phyloP scores from a whole-genome alignment of 2,888 invertebrate genomes.

The Phytoseiulus persimilis region DNA sequence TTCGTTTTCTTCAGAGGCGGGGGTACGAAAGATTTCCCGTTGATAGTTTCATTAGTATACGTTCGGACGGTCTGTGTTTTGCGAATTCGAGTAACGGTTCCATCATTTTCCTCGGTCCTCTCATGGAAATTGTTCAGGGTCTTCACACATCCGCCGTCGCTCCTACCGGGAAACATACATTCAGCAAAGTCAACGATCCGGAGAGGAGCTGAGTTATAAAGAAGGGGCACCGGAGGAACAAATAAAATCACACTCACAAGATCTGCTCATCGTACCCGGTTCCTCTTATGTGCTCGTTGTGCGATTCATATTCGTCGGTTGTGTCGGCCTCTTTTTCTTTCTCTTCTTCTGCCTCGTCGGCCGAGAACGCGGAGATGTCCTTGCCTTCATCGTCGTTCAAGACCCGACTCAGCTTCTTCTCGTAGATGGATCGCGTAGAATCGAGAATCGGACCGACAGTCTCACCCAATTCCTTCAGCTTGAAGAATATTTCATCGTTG shows the following conservation, averaged over 20 bases:
- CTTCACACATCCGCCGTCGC: neutral
- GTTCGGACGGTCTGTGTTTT: neutral
- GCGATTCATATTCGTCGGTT: slow-evolving; percentile 24
- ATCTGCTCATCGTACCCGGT: neutral
- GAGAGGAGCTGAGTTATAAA: no score
- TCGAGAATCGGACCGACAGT: slow-evolving; percentile 27
- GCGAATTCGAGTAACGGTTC: slow-evolving; percentile 10
- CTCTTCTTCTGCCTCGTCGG: slow-evolving; percentile 21
- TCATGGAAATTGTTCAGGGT: slow-evolving; percentile 6
- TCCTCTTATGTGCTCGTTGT: slow-evolving; percentile 14
- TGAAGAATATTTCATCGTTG: slow-evolving; percentile 25
- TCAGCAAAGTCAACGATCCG: no score
- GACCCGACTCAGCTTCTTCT: neutral
- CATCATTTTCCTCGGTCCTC: neutral
- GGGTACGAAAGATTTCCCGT: slow-evolving; percentile 13
- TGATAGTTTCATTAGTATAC: slow-evolving; percentile 17
- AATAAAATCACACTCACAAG: neutral
- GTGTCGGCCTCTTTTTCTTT: neutral
- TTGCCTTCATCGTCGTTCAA: slow-evolving; percentile 10
- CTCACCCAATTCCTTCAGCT: slow-evolving; percentile 26
- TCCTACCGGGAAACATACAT: neutral
- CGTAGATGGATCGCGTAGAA: slow-evolving; percentile 24
- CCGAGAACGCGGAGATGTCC: slow-evolving; percentile 27
- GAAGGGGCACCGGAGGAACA: neutral
- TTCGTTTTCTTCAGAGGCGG: slow-evolving; percentile 21